Evolutionary conservation across 2,888 invertebrate genomes (phyloP), one percentile per base, ranked within the genome.

Genomic region (Eucera pruinosa): DNA sequence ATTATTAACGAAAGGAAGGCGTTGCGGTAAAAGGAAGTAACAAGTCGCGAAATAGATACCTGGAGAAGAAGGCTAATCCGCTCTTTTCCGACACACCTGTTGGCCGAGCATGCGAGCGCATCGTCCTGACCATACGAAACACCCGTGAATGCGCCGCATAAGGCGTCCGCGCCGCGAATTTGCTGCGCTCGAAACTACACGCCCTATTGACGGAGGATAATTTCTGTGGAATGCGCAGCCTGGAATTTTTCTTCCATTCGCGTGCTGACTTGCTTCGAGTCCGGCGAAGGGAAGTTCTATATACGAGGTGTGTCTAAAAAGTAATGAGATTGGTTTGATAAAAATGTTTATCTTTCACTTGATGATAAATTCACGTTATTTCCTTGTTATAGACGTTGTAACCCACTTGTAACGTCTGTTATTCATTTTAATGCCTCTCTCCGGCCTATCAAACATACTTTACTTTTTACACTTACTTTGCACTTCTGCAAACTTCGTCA

Each of bases 1-100:
- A 74, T 85, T 82, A 83, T 80, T 77, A 80, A 80, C 79, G 86
- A 78, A 83, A 82, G 85, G 76, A 83, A 82, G 82, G 76, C 82
- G 64, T 36, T 50, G 57, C 43, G 69, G 66, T 50, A 74, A 83
- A 83, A 85, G 81, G 81, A 71, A 85, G 78, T 57, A 76, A 65
- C 80, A 77, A 79, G 78, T 65, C 45, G 84, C 60, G 69, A 71
- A 77, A 82, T 72, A 43, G 74, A 70, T 76, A 62, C 62, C 52
- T 52, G 62, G 15, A 64, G 70, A 83, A 86, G 85, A 81, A 77
- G 80, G 79, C 76, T 80, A 80, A 75, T 68, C 74, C 80, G 76
- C 78, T 87, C 78, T 73, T 77, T 80, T 76, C 69, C 80, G 84
- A 75, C 82, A 66, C 74, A 81, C 80, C 78, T 79, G 82, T 67